phyloP scores from a whole-genome alignment of 2,113 vertebrate genomes.

The Erythrolamprus reginae region DNA sequence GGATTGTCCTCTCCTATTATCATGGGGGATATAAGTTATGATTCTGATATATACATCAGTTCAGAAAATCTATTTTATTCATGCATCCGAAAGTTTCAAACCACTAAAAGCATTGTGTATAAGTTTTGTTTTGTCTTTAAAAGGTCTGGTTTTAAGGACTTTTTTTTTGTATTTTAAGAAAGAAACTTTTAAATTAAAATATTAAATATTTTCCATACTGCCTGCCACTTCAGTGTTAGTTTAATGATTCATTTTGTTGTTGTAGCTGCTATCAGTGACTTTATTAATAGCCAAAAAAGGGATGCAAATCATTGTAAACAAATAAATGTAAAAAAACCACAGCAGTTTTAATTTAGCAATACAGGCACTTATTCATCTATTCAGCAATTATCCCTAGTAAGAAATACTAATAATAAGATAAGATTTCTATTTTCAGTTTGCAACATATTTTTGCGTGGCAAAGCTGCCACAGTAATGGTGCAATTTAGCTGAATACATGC shows the following conservation, averaged over 20 bases:
- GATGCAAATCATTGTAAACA: neutral
- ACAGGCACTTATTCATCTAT: neutral
- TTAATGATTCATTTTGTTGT: neutral
- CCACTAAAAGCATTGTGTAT: neutral
- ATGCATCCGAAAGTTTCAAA: neutral
- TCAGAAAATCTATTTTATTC: neutral
- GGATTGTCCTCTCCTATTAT: neutral
- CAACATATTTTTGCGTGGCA: neutral
- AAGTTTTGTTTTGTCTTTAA: neutral
- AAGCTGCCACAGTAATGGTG: neutral
- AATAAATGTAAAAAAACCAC: neutral
- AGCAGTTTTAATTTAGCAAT: neutral
- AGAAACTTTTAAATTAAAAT: neutral
- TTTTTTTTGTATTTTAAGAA: neutral
- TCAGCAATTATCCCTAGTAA: neutral
- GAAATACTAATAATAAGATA: neutral
- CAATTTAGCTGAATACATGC: neutral
- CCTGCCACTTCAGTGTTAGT: neutral
- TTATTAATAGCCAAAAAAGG: neutral
- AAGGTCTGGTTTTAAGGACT: neutral
- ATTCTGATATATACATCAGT: neutral
- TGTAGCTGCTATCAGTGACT: neutral
- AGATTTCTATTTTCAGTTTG: neutral
- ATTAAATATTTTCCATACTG: neutral
- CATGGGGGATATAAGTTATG: neutral